Evolutionary conservation across 1,140 invertebrate genomes (phyloP).

Genomic region (Drosophila pallidifrons): DNA sequence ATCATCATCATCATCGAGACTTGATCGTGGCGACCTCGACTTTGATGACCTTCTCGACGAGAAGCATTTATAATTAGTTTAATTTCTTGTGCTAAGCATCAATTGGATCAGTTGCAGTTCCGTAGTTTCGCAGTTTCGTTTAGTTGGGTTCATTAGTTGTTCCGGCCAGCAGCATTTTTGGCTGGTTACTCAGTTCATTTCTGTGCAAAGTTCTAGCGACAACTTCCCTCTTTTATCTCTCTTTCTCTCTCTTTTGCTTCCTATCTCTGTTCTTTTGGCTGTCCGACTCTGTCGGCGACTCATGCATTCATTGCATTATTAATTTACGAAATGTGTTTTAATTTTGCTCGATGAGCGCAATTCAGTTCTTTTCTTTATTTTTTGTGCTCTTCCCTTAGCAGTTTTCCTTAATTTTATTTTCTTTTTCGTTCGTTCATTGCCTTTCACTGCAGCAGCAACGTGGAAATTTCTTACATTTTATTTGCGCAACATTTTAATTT

Average conservation of each 20-base stretch:
- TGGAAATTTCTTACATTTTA: constrained; percentile 59
- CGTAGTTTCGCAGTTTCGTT: background rate
- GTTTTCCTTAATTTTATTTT: constrained; percentile 15
- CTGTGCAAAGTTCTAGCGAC: no score
- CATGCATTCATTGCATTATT: constrained; percentile 62
- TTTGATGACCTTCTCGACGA: background rate
- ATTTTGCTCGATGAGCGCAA: constrained; percentile 21
- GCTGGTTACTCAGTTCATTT: no score
- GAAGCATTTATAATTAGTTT: background rate
- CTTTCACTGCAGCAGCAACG: constrained; percentile 38
- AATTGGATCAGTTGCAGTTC: background rate
- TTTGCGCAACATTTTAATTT: constrained; percentile 70
- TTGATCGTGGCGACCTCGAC: constrained; percentile 2
- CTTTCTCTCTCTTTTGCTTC: background rate
- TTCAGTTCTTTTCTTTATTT: constrained; percentile 9
- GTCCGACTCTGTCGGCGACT: background rate
- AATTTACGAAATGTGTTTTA: constrained; percentile 55
- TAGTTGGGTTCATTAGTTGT: background rate
- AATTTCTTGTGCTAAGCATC: background rate
- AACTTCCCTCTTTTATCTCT: no score
- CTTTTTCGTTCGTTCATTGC: constrained; percentile 20
- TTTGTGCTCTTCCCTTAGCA: background rate
- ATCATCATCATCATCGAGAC: background rate
- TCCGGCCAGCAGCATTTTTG: no score
- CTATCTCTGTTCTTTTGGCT: no score